phyloP scores from a whole-genome alignment of 2,797 vertebrate genomes.

The Echeneis naucrates region DNA sequence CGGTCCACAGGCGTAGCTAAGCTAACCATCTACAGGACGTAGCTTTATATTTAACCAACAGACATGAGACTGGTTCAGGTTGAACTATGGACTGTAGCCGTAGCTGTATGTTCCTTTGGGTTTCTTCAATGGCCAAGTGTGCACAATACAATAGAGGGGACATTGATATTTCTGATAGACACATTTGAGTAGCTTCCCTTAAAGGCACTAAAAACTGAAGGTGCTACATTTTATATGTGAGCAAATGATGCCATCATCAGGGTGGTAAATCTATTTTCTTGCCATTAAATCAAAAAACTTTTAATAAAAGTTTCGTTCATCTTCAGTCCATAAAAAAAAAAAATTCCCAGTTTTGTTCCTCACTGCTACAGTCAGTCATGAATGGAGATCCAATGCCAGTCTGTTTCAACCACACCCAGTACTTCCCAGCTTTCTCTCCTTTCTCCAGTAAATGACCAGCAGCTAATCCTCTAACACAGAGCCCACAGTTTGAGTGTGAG shows the following conservation, averaged over 20 bases:
- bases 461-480: slow-evolving; percentile 55
- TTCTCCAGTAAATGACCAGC: slow-evolving; percentile 18
- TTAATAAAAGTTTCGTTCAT: no score
- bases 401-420: slow-evolving; percentile 23
- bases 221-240: neutral
- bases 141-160: no score
- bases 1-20: no score
- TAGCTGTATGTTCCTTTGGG: neutral
- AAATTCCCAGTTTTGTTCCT: neutral
- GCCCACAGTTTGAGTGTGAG: slow-evolving; percentile 44
- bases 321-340: no score
- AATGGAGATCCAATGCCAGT: slow-evolving; percentile 4
- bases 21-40: no score
- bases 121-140: neutral
- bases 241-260: neutral
- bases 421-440: slow-evolving; percentile 2
- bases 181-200: neutral
- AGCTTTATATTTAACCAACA: no score
- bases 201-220: neutral
- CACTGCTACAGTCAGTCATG: neutral
- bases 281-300: neutral
- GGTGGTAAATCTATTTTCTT: neutral
- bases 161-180: neutral
- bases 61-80: no score
- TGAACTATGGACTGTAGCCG: no score